Evolutionary conservation across 2,113 vertebrate species (phyloP), one percentile per base, ranked within the genome.

Genomic region (Gadus macrocephalus): DNA sequence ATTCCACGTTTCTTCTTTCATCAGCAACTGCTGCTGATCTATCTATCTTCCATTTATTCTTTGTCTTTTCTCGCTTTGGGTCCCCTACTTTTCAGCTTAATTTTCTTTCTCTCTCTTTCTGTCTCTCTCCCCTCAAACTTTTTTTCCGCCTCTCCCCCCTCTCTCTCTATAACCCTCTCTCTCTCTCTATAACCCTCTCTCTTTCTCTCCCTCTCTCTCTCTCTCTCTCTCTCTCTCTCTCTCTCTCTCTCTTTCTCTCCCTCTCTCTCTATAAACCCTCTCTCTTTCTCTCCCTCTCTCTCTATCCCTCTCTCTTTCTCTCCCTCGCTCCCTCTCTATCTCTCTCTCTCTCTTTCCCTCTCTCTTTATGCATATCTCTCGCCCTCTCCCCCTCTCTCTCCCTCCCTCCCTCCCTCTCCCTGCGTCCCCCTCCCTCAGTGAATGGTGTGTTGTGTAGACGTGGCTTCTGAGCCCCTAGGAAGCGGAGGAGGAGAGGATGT

Each of bases 401-500:
- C 12, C 31, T 25, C 63, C 8, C 63, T 15, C 22, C 5, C 3
- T 56, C 66, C n/a, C 19, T 4, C 55, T 31, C 53, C 55, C 25
- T 49, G 20, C 15, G 27, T 71, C 63, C 22, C 25, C 15, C 25
- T 28, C 14, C 15, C 22, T 71, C 65, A 65, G 42, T 83, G 72
- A 74, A 81, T 79, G 72, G 70, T 64, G 71, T 71, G 71, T 71
- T 82, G 68, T 77, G 77, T 75, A 71, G 31, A 64, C 71, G 28
- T 58, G 68, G 27, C 61, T 56, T 11, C 7, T 78, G 58, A 70
- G 62, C 38, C 80, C 78, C 75, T 72, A 64, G 72, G 82, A 77
- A 49, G 15, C 55, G 73, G 74, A 53, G 11, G 76, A 73, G 81
- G 69, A 75, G 82, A 83, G 81, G 82, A 83, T 81, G 80, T 86